Conservation (phyloP, 2,113 vertebrate genomes). For the Lanius collurio region DNA sequence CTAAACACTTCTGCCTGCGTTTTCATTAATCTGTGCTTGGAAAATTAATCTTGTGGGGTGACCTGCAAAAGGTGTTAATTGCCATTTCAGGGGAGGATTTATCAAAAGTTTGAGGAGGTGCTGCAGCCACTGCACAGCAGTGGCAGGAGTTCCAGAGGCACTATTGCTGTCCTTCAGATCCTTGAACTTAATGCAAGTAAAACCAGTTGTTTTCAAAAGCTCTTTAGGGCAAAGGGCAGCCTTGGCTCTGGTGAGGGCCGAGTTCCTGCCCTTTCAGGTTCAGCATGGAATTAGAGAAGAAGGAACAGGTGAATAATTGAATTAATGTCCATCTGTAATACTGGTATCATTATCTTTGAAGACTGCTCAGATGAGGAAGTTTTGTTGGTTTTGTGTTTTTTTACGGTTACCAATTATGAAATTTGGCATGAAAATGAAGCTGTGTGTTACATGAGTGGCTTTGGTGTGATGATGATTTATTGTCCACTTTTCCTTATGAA, state of each 20-base stretch:
- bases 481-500: neutral
- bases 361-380: rapidly evolving
- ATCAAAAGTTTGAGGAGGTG: slow-evolving; percentile 34
- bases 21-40: slow-evolving; percentile 66
- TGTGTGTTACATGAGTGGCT: neutral
- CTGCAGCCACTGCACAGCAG: neutral
- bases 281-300: neutral
- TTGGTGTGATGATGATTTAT: neutral
- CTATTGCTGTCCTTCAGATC: neutral
- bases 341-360: rapidly evolving
- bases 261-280: neutral
- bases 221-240: neutral
- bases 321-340: neutral
- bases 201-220: neutral
- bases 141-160: neutral
- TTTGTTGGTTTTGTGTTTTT: neutral
- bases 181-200: neutral
- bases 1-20: slow-evolving; percentile 34
- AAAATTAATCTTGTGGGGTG: slow-evolving; percentile 63
- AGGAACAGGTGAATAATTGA: neutral
- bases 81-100: slow-evolving; percentile 39
- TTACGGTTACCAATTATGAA: neutral
- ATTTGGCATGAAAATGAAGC: slow-evolving; percentile 22
- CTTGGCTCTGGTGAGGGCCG: neutral
- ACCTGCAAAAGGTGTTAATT: slow-evolving; percentile 61